Conservation (phyloP, 2,113 vertebrate species). For the Geothlypis trichas region DNA sequence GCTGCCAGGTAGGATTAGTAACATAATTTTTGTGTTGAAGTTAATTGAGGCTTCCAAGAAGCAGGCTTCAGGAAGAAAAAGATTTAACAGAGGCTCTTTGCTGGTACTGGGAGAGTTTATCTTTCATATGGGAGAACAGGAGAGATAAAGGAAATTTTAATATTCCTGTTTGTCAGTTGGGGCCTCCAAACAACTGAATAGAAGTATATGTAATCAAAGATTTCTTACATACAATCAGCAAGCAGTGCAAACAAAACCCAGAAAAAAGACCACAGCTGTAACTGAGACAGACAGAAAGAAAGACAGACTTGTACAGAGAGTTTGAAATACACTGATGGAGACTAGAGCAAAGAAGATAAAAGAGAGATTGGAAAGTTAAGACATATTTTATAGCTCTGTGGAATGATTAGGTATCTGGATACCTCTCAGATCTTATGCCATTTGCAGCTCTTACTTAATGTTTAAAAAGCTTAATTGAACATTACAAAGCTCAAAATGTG, state of each 20-base stretch:
- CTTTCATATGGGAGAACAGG: not conserved
- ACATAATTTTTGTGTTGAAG: not conserved
- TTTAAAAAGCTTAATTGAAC: not conserved
- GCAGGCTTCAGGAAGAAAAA: not conserved
- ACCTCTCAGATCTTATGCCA: not conserved
- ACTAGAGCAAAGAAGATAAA: not conserved
- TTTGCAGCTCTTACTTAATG: not conserved
- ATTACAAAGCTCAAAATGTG: not conserved
- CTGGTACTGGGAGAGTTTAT: not conserved
- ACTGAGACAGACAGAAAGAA: not conserved
- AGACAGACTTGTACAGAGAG: not conserved
- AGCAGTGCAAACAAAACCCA: not conserved
- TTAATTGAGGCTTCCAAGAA: not conserved
- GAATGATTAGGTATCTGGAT: not conserved
- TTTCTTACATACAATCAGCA: not conserved
- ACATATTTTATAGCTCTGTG: not conserved
- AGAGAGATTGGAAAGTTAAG: not conserved
- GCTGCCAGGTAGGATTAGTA: not conserved
- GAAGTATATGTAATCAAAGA: not conserved
- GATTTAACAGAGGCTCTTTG: not conserved
- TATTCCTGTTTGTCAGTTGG: not conserved
- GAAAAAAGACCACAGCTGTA: not conserved
- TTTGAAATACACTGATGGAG: not conserved
- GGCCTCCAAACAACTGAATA: not conserved
- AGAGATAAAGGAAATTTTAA: not conserved